Evolutionary conservation across 2,113 vertebrate species (phyloP).

Genomic region (Solenodon paradoxus): DNA sequence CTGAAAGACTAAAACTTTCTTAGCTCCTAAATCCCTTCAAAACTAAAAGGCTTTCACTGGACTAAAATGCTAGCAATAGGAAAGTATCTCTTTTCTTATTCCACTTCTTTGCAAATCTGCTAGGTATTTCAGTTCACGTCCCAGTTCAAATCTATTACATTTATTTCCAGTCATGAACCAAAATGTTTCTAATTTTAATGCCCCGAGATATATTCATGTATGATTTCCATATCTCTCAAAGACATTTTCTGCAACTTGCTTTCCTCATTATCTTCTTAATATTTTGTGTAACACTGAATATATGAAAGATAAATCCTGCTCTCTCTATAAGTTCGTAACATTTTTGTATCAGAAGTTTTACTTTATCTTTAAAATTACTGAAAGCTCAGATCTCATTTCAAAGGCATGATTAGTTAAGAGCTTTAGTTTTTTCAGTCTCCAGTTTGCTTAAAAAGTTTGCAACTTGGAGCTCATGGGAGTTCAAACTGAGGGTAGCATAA

Average conservation of each 20-base stretch:
- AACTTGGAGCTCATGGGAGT: not conserved
- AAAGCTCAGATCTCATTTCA: constrained; percentile 20
- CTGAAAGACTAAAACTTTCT: not conserved
- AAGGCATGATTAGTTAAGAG: not conserved
- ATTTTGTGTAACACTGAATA: not conserved
- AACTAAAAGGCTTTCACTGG: not conserved
- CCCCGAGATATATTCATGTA: not conserved
- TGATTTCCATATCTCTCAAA: not conserved
- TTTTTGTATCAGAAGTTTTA: not conserved
- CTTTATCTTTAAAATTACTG: constrained; percentile 8
- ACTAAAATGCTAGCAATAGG: not conserved
- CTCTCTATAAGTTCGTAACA: not conserved
- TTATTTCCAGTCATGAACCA: not conserved
- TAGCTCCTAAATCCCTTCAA: not conserved
- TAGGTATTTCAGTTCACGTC: not conserved
- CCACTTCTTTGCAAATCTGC: not conserved
- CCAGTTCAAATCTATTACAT: not conserved
- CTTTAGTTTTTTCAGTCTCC: not conserved
- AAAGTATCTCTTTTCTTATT: not conserved
- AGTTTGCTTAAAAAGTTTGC: not conserved
- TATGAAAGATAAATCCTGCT: not conserved
- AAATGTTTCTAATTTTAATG: not conserved
- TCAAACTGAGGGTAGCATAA: not conserved
- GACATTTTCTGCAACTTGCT: not conserved
- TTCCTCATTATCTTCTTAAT: not conserved